Evolutionary conservation across 2,113 vertebrate genomes (phyloP).

Genomic region (Muscicapa adusta): DNA sequence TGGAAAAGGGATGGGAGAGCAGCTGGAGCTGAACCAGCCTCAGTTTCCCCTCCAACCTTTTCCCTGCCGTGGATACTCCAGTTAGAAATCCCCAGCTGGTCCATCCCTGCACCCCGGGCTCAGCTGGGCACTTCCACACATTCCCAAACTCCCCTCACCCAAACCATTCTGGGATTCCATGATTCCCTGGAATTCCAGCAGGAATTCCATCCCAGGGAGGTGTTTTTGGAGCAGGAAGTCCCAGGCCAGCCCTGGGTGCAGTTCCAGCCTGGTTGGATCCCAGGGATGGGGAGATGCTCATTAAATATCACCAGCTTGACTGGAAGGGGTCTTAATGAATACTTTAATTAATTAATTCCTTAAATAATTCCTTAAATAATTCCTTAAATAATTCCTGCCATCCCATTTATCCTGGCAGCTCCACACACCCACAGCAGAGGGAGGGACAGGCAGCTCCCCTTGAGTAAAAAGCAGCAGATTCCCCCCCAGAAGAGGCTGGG

Average conservation of each 20-base stretch:
- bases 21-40: neutral
- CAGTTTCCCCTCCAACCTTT: neutral
- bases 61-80: neutral
- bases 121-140: neutral
- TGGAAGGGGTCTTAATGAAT: neutral
- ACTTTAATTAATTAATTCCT: neutral
- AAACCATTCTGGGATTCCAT: neutral
- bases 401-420: neutral
- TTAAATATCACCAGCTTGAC: conserved; percentile 17
- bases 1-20: neutral
- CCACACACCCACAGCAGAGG: accelerated
- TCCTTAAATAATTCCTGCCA: neutral
- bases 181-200: neutral
- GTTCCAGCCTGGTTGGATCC: neutral
- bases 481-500: neutral
- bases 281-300: neutral
- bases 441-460: neutral
- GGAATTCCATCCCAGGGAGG: neutral
- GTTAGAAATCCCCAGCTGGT: neutral
- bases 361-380: neutral
- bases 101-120: neutral
- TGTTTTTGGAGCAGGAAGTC: neutral
- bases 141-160: neutral
- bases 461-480: neutral
- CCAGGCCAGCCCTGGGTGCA: neutral